These are phyloP conservation scores for Rhopalosiphum padi DNA, from an alignment of 1,140 invertebrate genomes.

Conservation along the genomic window DNA sequence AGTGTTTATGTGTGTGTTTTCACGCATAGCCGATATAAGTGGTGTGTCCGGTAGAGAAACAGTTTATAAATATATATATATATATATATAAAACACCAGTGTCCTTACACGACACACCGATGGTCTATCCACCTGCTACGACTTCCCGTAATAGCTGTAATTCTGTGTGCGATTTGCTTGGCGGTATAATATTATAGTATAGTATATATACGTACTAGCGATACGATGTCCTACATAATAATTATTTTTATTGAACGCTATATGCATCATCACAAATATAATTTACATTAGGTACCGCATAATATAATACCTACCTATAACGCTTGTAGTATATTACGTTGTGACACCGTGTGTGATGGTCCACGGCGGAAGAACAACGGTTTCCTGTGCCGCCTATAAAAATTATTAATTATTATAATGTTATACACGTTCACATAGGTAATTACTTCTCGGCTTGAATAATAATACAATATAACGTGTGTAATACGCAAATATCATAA, in stretches of 20 bases:
- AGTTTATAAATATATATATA: neutral
- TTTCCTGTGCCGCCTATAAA: neutral
- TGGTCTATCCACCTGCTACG: neutral
- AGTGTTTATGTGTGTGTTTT: neutral
- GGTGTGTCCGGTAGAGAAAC: conserved; percentile 8
- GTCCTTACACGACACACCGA: neutral
- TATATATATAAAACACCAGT: neutral
- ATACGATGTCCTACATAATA: neutral
- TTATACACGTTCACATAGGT: neutral
- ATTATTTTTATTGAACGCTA: neutral
- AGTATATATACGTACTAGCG: neutral
- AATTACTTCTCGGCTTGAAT: neutral
- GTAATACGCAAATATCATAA: neutral
- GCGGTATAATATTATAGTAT: neutral
- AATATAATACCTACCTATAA: neutral
- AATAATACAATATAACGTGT: neutral
- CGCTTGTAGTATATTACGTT: neutral
- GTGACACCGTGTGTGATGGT: neutral
- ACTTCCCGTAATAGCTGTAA: neutral
- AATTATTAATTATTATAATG: conserved; percentile 12
- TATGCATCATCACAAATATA: neutral
- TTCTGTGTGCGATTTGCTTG: neutral
- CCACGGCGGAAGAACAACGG: neutral
- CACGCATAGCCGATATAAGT: neutral
- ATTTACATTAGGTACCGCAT: neutral